phyloP scores from a whole-genome alignment of 2,113 vertebrate genomes.

The Nerophis lumbriciformis region DNA sequence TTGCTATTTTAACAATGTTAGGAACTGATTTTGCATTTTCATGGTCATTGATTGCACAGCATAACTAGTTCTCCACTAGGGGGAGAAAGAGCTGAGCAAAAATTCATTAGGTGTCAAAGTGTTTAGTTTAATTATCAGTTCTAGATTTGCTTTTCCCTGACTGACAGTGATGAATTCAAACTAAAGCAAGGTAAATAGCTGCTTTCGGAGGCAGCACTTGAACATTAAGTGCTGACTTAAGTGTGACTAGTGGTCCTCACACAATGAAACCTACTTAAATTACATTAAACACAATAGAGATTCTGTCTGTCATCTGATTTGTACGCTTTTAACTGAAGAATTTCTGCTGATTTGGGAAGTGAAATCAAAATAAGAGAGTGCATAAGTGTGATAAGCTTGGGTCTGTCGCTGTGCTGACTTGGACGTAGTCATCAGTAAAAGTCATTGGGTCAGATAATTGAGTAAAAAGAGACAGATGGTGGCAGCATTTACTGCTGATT shows the following conservation, averaged over 20 bases:
- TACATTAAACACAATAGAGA: slow-evolving; percentile 9
- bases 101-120: slow-evolving; percentile 17
- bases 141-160: slow-evolving; percentile 26
- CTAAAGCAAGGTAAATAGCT: slow-evolving; percentile 21
- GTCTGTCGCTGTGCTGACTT: slow-evolving; percentile 58
- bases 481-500: slow-evolving; percentile 74
- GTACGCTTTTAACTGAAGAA: slow-evolving; percentile 14
- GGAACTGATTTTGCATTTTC: neutral
- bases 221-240: slow-evolving; percentile 11
- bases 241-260: slow-evolving; percentile 3
- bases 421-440: slow-evolving; percentile 66
- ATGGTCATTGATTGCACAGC: neutral
- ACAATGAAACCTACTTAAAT: slow-evolving; percentile 9
- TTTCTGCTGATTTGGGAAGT: slow-evolving; percentile 12
- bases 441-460: slow-evolving; percentile 73
- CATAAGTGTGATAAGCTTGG: slow-evolving; percentile 35
- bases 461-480: slow-evolving; percentile 74
- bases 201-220: slow-evolving; percentile 18
- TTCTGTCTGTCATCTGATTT: neutral
- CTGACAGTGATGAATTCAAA: slow-evolving; percentile 23
- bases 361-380: slow-evolving; percentile 18
- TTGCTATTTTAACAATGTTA: neutral
- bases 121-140: slow-evolving; percentile 26
- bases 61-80: slow-evolving; percentile 49
- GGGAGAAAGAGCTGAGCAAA: slow-evolving; percentile 58